Conservation (phyloP, 2,888 invertebrate genomes). For the Aspidapion aeneum region DNA sequence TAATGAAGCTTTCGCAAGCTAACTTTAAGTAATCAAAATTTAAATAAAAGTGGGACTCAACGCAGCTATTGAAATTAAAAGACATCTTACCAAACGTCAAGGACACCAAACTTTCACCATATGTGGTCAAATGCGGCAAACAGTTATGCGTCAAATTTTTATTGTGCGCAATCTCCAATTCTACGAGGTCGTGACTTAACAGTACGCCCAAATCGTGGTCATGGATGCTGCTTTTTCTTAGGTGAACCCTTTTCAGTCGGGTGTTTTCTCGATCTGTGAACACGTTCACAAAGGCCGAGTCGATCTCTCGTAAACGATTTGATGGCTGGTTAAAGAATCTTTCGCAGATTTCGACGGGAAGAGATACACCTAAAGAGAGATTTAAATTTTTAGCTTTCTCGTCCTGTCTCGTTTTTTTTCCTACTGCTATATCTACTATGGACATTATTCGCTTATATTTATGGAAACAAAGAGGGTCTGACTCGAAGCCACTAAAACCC, state of each 20-base stretch:
- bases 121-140: conserved; percentile 63
- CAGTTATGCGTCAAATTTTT: conserved; percentile 60
- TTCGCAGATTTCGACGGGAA: conserved; percentile 73
- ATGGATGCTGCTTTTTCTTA: conserved; percentile 69
- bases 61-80: too few relatives aligned
- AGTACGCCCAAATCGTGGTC: conserved; percentile 68
- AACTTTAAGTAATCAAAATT: too few relatives aligned
- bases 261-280: conserved; percentile 67
- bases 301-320: conserved; percentile 47
- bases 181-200: conserved; percentile 67
- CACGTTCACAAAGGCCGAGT: conserved; percentile 66
- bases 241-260: conserved; percentile 63
- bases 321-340: conserved; percentile 59
- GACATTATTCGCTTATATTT: too few relatives aligned
- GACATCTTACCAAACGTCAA: conserved; percentile 65
- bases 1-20: too few relatives aligned
- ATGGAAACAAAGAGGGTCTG: too few relatives aligned
- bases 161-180: conserved; percentile 75
- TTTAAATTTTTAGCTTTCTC: too few relatives aligned
- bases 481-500: too few relatives aligned
- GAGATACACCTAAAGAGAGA: conserved; percentile 45
- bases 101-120: conserved; percentile 65
- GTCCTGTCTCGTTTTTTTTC: too few relatives aligned
- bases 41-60: too few relatives aligned
- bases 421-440: too few relatives aligned